A percentile compares a stretch with the other conserved stretches of the same genome.
These are phyloP conservation scores for Megaustenia siamemsis DNA, from an alignment of 2,888 invertebrate species.

Conservation along the genomic window DNA sequence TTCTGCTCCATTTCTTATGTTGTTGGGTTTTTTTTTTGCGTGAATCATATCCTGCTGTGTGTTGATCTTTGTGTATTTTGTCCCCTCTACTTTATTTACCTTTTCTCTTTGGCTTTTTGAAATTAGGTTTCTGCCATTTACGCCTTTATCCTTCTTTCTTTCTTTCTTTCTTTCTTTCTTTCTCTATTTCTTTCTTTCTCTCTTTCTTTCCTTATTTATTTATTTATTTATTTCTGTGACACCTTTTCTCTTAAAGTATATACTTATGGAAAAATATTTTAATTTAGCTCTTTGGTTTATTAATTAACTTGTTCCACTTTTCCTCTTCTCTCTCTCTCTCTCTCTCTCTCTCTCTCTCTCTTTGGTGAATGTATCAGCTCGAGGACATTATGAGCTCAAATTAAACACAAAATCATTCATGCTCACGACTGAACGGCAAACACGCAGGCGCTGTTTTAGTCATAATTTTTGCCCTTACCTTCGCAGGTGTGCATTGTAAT, in stretches of 20 bases:
- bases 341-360: conserved; percentile 2
- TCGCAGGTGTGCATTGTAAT: too few relatives aligned
- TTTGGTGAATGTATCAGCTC: too few relatives aligned
- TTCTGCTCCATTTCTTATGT: too few relatives aligned
- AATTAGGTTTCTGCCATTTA: too few relatives aligned
- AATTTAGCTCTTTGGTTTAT: neutral
- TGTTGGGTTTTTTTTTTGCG: too few relatives aligned
- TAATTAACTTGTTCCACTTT: neutral
- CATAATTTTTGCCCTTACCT: too few relatives aligned
- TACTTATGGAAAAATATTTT: neutral
- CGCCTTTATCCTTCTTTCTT: neutral
- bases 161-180: conserved; percentile 1
- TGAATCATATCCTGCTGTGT: neutral
- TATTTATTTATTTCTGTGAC: neutral
- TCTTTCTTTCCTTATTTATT: neutral
- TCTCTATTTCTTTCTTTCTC: neutral
- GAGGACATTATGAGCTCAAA: too few relatives aligned
- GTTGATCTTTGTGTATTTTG: neutral
- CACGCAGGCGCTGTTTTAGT: too few relatives aligned
- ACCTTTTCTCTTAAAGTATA: neutral
- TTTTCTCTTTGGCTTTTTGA: too few relatives aligned
- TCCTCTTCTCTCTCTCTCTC: neutral
- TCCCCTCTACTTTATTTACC: too few relatives aligned
- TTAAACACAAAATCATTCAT: too few relatives aligned
- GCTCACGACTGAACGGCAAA: too few relatives aligned